Evolutionary conservation across 2,888 invertebrate species (phyloP), one percentile per base, ranked within the genome.

Genomic region (Papilio elwesi): DNA sequence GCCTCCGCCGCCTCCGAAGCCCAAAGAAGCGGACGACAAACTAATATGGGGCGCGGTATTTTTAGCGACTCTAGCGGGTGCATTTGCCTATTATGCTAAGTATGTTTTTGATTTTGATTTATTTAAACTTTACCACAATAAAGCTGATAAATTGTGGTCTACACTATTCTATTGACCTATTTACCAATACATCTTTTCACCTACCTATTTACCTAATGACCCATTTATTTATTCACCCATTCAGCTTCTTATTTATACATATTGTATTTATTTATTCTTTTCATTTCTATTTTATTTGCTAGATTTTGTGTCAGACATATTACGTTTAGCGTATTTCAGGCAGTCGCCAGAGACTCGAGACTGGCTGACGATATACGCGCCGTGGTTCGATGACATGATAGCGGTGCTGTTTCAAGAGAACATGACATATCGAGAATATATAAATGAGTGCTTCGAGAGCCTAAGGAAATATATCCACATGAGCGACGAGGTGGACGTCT

Each of bases 371-470:
- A 92, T 95, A 68, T 94, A 95, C 85, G 93, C 96, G n/a, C 96
- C 97, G 1, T 95, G 95, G 85, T 94, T 95, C 13, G 95, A 96
- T 80, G 94, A 94, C 49, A 76, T 96, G 10, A 94, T 97, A 75
- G 95, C 95, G 52, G 82, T 96, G 47, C 79, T 95, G 16, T 95
- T 95, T 80, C 94, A 95, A 80, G 96, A 96, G 85, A 95, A 96
- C 69, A 86, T 87, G 85, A 82, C 86, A 0, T 85, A 88, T 57
- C 49, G 48, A 10, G 86, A 90, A 72, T 84, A 81, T 36, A 77
- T 75, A 0, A 53, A 48, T 1, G 73, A 81, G 8, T 82, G 81
- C 59, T 12, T 80, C 0, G 79, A 80, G 0, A 76, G 81, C 13
- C 1, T 80, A 2, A 86, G 80, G 74, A 74, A 75, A 6, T 81